Evolutionary conservation across 2,797 vertebrate species (phyloP), one percentile per base, ranked within the genome.

Genomic region (Lophotriccus pileatus): DNA sequence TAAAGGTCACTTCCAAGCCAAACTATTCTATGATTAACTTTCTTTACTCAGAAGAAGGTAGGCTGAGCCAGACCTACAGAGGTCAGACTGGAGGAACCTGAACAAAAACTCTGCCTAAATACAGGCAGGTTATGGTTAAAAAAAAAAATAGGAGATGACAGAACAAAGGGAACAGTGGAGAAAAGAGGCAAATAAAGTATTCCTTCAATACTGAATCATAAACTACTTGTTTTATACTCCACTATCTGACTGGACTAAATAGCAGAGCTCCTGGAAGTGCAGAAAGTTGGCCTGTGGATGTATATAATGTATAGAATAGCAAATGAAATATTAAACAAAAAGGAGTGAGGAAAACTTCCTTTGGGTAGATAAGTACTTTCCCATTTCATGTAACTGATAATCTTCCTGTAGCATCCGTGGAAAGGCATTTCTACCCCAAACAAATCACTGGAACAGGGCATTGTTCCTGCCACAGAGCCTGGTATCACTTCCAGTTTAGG

Each of bases 101-200:
- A 36, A 27, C 9, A 21, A 27, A 39, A 84, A 21, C 1, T 52
- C 14, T n/a, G 46, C 27, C 10, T 53, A 34, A 32, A 52, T 6
- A 56, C 37, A 78, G 4, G 3, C 15, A 59, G 22, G 3, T 20
- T 63, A 22, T 21, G 7, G 10, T 9, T 67, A 6, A 16, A 56
- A 55, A 18, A 37, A 37, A 14, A 3, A 22, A 46, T n/a, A n/a
- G 30, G 36, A 43, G 7, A n/a, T 3, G 0, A 0, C 1, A 8
- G 7, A 2, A n/a, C 5, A 67, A 70, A 84, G 2, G 18, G 8
- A 74, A 23, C 2, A 37, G 14, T 12, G 16, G 27, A 34, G 23
- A 79, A 59, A 75, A 10, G 23, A 32, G 14, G 13, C 2, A 78
- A 34, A 12, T 44, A 22, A 72, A 87, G 28, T 28, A 59, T 15